Evolutionary conservation across 2,797 vertebrate genomes (phyloP).

Genomic region (Rallus crepitans): DNA sequence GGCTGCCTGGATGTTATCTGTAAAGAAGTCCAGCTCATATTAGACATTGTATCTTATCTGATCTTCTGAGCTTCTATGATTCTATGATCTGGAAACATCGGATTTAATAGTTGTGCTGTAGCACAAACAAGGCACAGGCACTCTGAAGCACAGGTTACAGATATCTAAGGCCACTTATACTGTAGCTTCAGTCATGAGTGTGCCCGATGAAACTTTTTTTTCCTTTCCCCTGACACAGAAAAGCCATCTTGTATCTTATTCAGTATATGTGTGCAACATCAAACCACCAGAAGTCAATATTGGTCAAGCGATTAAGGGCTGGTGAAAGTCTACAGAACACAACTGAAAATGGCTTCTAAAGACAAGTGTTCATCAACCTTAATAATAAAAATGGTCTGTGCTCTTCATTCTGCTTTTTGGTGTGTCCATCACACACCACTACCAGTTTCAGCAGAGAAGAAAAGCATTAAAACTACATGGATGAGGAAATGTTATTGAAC

Average conservation of each 20-base stretch:
- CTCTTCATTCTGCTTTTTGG: neutral
- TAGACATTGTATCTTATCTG: neutral
- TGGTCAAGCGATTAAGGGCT: neutral
- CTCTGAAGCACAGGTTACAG: neutral
- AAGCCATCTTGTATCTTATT: neutral
- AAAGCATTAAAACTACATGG: neutral
- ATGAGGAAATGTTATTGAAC: neutral
- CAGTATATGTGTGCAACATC: neutral
- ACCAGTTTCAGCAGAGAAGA: neutral
- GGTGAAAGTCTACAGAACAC: neutral
- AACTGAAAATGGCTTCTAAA: neutral
- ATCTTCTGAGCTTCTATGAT: too few species aligned
- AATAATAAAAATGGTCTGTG: neutral
- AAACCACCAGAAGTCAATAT: neutral
- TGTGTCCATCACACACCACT: neutral
- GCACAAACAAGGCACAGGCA: neutral
- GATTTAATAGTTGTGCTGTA: neutral
- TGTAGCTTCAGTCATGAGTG: neutral
- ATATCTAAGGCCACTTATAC: neutral
- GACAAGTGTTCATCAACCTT: neutral
- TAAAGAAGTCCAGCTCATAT: neutral
- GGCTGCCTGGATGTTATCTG: neutral
- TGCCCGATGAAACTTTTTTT: neutral
- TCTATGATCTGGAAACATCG: neutral
- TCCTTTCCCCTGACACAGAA: neutral